Base-by-base conservation (phyloP, 1,140 invertebrate species). In the Drosophila tristis region DNA sequence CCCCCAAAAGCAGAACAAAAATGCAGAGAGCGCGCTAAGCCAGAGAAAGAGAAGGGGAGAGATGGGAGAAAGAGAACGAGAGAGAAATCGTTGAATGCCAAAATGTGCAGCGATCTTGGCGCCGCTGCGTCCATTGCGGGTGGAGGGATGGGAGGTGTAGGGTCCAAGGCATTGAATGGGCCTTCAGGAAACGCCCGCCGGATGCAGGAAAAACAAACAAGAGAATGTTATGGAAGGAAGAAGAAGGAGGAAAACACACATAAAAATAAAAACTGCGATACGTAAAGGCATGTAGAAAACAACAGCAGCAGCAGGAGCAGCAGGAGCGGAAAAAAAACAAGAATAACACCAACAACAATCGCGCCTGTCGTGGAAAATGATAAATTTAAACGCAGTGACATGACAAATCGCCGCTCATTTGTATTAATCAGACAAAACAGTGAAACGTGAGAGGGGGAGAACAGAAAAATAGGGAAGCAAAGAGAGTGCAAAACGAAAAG, bases 351-450 rank as follows among this genome's bases (percentile, higher is more conserved):
- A 74, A 54, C 58, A 58, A 31, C 62, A 66, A 54, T 76, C 80
- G 66, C 79, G 79, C 60, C 84, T 87, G 84, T 87, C 84, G 75
- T 61, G 67, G 71, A 89, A 80, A 89, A 89, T 89, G 84, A 89
- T 89, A 89, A 89, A 89, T 89, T 90, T 89, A 84, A 89, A 85
- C 85, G 79, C 85, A 89, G 84, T 89, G 84, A 89, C 84, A 89
- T 89, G 84, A 89, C 84, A 89, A 89, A 89, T 89, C 84, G 84
- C 85, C 65, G 79, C 85, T 89, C 84, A 89, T 89, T 89, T 89
- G 84, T 89, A 89, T 89, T 89, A 89, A 89, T 89, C 84, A 89
- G 85, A 68, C 67, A 77, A 57, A 78, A 78, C 72, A 68, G 65
- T 26, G 51, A 62, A 53, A 57, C 35, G 35, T 11, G 64, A 59